Evolutionary conservation across 2,797 vertebrate genomes (phyloP).

Genomic region (Onychomys leucogaster): DNA sequence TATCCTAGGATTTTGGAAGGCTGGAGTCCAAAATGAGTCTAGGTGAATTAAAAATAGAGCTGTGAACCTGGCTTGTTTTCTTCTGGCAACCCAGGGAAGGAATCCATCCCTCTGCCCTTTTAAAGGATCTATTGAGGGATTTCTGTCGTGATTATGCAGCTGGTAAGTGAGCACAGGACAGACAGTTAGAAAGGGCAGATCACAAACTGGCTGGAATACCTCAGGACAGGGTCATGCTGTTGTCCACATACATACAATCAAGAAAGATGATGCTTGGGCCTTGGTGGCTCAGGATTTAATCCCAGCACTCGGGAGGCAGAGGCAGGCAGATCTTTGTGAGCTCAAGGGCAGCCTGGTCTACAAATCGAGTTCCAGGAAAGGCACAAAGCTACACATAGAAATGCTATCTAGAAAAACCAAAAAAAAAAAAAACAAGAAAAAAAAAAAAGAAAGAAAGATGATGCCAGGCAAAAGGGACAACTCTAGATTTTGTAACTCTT

Average conservation of each 20-base stretch:
- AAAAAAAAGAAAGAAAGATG: background rate
- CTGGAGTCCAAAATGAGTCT: background rate
- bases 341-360: too few relatives aligned
- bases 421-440: too few relatives aligned
- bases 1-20: background rate
- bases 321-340: too few relatives aligned
- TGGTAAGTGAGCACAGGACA: background rate
- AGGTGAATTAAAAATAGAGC: background rate
- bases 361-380: too few relatives aligned
- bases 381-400: too few relatives aligned
- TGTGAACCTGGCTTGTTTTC: background rate
- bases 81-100: background rate
- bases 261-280: background rate
- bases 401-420: too few relatives aligned
- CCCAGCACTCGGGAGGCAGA: too few relatives aligned
- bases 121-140: background rate
- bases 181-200: background rate
- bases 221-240: background rate
- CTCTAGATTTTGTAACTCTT: background rate
- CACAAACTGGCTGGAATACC: background rate
- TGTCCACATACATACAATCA: background rate
- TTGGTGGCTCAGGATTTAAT: too few relatives aligned
- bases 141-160: background rate
- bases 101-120: background rate
- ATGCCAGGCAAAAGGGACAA: too few relatives aligned